Base-by-base conservation (phyloP, 64 coral and sea anemone genomes). In the Dendrophyllia cribrosa region DNA sequence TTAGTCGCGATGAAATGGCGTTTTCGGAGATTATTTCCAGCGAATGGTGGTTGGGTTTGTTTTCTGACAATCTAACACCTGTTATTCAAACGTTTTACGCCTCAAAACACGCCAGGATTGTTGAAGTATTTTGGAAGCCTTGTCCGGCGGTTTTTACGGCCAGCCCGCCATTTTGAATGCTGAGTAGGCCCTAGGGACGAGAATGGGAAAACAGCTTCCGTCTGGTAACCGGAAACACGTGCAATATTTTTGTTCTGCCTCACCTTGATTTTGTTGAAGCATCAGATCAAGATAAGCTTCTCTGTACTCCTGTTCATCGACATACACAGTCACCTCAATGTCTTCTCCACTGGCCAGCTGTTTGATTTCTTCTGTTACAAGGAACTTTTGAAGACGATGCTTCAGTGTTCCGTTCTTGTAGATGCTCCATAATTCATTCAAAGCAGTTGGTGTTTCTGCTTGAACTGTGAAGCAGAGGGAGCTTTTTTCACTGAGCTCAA, bases 321-420 rank as follows among this genome's bases (percentile, higher is more conserved):
- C 70, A 58, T 58, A 51, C n/a, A 90, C 64, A 19, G 77, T 55
- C 45, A 90, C 16, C 75, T 66, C 64, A 16, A 90, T 34, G 0
- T 90, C 76, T 21, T 90, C 9, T 16, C 13, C 77, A 44, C 12
- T 55, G 0, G 69, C 34, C 51, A 81, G 64, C 19, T 79, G 46
- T 80, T 90, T 90, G 20, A 90, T 69, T 52, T 90, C 76, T 4
- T 90, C 62, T 20, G 76, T 80, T 8, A 90, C 58, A 12, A 90
- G 64, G 43, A 90, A 50, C 20, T 24, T 22, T 67, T 90, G 47
- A 34, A 90, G 59, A 12, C 62, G 47, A 34, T 45, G 43, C 13
- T 81, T 78, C 9, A 90, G 16, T 11, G 66, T 53, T 43, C 49
- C 88, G 49, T 26, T 21, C 3, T 80, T 70, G 47, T 90, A 90